A percentile compares a stretch with the other conserved stretches of the same genome.
These are phyloP conservation scores for Tiliacea aurago DNA, from an alignment of 2,888 invertebrate genomes.

Conservation along the genomic window DNA sequence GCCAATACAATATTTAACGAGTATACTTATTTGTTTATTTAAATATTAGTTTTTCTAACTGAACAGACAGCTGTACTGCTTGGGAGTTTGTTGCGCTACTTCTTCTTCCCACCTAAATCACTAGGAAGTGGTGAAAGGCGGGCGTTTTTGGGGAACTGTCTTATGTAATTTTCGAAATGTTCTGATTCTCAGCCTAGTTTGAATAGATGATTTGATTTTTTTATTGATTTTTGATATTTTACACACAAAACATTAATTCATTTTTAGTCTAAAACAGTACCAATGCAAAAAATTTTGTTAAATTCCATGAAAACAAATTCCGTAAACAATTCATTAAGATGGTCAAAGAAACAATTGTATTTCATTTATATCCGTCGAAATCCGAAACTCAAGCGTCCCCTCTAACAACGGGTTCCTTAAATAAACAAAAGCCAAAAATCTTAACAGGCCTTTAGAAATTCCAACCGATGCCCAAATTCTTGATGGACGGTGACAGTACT, in stretches of 20 bases:
- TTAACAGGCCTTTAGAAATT: conserved; percentile 59
- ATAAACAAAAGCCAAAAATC: conserved; percentile 62
- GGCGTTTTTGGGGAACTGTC: no score
- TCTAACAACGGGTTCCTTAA: conserved; percentile 44
- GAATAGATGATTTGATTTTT: no score
- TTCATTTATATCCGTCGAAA: conserved; percentile 40
- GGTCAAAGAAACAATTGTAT: conserved; percentile 32
- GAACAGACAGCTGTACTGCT: no score
- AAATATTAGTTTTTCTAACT: no score
- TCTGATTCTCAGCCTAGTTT: no score
- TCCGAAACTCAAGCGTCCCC: conserved; percentile 39
- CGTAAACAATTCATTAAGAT: neutral
- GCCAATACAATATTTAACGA: neutral
- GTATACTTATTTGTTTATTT: neutral
- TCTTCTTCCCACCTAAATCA: no score
- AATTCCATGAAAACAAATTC: neutral
- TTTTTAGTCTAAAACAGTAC: neutral
- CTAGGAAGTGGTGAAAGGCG: no score
- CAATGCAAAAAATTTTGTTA: neutral
- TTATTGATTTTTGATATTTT: no score
- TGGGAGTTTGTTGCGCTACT: no score
- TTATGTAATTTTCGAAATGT: no score
- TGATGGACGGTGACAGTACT: conserved; percentile 70
- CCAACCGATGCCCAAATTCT: conserved; percentile 55
- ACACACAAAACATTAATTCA: neutral